Conservation (phyloP, 2,113 vertebrate genomes). For the Centrocercus urophasianus region DNA sequence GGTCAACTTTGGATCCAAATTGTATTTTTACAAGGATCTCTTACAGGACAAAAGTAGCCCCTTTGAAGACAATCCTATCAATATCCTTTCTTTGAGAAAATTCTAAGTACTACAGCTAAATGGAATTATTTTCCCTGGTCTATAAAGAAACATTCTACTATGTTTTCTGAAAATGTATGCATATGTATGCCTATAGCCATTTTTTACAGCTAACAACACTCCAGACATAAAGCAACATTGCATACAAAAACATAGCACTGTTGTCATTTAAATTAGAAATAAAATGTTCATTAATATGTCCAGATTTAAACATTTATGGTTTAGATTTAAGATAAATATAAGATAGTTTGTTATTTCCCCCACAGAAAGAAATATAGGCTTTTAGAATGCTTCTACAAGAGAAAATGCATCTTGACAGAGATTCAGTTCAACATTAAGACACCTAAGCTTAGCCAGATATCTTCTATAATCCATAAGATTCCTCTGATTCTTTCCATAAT, state of each 20-base stretch:
- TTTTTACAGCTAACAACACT: background rate
- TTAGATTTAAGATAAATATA: background rate
- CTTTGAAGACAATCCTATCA: background rate
- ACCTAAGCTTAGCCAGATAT: background rate
- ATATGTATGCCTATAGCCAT: background rate
- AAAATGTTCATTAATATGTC: background rate
- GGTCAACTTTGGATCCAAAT: background rate
- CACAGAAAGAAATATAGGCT: background rate
- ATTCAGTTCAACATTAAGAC: background rate
- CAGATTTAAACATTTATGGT: background rate
- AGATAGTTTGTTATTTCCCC: fast-evolving
- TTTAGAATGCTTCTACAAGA: background rate
- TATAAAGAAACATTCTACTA: background rate
- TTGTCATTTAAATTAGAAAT: background rate
- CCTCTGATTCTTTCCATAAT: background rate
- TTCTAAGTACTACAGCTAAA: background rate
- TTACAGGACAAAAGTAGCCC: background rate
- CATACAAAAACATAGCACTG: background rate
- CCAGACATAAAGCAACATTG: background rate
- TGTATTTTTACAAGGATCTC: background rate
- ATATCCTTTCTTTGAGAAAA: background rate
- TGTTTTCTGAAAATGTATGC: background rate
- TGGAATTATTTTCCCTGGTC: background rate
- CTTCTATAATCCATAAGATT: background rate
- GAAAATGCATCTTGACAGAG: background rate